Evolutionary conservation across 1,140 invertebrate genomes (phyloP).

Genomic region (Adelges cooleyi): DNA sequence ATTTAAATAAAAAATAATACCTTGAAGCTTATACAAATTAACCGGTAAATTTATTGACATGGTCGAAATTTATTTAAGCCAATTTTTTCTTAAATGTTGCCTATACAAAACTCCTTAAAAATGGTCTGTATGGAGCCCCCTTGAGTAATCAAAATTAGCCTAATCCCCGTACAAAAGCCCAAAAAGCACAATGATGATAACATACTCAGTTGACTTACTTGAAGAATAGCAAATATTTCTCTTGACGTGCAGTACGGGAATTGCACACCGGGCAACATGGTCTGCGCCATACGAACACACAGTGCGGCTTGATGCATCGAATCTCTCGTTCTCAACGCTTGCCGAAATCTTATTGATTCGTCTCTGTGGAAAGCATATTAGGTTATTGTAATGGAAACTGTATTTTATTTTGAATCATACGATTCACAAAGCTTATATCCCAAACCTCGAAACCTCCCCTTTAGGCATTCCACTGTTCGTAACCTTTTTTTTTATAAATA

Average conservation of each 20-base stretch:
- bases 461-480: no score
- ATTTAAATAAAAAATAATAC: no score
- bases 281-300: constrained; percentile 45
- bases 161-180: no score
- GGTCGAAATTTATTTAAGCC: neutral
- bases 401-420: neutral
- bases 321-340: constrained; percentile 43
- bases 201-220: constrained; percentile 35
- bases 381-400: neutral
- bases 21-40: no score
- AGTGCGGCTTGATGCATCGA: constrained; percentile 47
- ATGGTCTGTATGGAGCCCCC: no score
- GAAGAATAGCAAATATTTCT: constrained; percentile 44
- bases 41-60: no score
- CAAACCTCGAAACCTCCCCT: no score
- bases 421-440: neutral
- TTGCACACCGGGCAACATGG: constrained; percentile 45
- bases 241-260: constrained; percentile 50
- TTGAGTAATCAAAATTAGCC: no score
- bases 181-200: no score
- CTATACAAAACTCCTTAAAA: no score
- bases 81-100: no score
- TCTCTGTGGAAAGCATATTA: constrained; percentile 29
- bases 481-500: neutral
- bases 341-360: constrained; percentile 31